Percentiles rank a stretch among this genome's conserved stretches.
Evolutionary conservation across 1,140 invertebrate species (phyloP).

Genomic region (Ruditapes philippinarum): DNA sequence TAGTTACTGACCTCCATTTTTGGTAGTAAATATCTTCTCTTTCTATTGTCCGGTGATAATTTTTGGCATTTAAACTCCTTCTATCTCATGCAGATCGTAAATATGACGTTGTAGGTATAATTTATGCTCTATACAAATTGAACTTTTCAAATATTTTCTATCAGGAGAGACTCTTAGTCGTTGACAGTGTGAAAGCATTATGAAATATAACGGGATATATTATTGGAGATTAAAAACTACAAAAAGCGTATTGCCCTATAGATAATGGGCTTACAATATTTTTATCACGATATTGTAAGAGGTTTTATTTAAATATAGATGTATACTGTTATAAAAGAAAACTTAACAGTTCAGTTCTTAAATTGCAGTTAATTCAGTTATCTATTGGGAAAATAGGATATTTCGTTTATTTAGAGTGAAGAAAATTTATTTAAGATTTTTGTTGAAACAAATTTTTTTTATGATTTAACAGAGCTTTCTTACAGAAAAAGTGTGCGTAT

Average conservation of each 20-base stretch:
- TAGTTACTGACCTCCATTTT: neutral
- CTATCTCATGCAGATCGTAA: neutral
- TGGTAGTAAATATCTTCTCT: too few relatives aligned
- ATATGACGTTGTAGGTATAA: neutral
- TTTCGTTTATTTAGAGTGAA: too few relatives aligned
- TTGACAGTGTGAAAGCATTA: neutral
- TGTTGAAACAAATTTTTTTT: too few relatives aligned
- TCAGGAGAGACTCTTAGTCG: neutral
- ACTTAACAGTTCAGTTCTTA: too few relatives aligned
- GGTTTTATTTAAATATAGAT: too few relatives aligned
- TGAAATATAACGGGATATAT: neutral
- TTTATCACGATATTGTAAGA: neutral
- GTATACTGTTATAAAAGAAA: too few relatives aligned
- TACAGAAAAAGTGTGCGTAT: too few relatives aligned
- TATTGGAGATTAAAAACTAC: conserved; percentile 6
- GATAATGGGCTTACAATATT: neutral
- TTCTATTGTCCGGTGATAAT: neutral
- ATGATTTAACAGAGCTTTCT: too few relatives aligned
- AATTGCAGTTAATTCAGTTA: too few relatives aligned
- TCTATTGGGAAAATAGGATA: too few relatives aligned
- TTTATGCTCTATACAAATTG: neutral
- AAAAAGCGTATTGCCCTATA: neutral
- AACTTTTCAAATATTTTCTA: neutral
- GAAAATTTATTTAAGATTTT: too few relatives aligned
- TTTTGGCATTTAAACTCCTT: neutral